phyloP scores from a whole-genome alignment of 2,888 invertebrate genomes.

The Galeopsomyia nigrocyanea region DNA sequence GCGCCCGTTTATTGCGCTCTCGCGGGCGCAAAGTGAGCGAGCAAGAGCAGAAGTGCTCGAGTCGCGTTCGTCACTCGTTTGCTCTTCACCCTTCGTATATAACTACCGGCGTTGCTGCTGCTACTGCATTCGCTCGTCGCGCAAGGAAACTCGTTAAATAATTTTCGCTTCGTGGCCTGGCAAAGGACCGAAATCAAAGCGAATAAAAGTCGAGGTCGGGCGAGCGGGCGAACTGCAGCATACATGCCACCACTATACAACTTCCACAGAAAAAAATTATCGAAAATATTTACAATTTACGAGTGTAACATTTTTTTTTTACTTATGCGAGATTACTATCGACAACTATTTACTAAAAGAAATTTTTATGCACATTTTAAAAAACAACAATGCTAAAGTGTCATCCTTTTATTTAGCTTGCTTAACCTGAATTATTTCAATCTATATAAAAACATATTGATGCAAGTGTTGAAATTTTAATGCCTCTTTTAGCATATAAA shows the following conservation, averaged over 20 bases:
- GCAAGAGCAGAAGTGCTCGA: conserved; percentile 28
- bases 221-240: too few relatives aligned
- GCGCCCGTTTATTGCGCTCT: conserved; percentile 34
- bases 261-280: conserved; percentile 51
- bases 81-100: conserved; percentile 20
- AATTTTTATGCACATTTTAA: too few relatives aligned
- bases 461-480: too few relatives aligned
- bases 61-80: conserved; percentile 30
- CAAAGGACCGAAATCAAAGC: conserved; percentile 39
- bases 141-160: conserved; percentile 26
- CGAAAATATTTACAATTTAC: conserved; percentile 51
- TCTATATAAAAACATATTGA: too few relatives aligned
- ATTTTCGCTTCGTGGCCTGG: conserved; percentile 30
- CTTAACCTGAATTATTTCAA: too few relatives aligned
- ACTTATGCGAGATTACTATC: too few relatives aligned
- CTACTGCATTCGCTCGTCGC: conserved; percentile 5
- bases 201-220: conserved; percentile 9
- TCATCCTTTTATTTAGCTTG: too few relatives aligned
- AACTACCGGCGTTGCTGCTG: not conserved
- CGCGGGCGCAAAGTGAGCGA: conserved; percentile 8
- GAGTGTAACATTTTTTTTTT: not conserved
- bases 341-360: too few relatives aligned
- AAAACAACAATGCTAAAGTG: too few relatives aligned
- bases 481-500: too few relatives aligned
- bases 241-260: too few relatives aligned